Base-by-base conservation (phyloP, 1,140 invertebrate species). In the Drosophila sp. region DNA sequence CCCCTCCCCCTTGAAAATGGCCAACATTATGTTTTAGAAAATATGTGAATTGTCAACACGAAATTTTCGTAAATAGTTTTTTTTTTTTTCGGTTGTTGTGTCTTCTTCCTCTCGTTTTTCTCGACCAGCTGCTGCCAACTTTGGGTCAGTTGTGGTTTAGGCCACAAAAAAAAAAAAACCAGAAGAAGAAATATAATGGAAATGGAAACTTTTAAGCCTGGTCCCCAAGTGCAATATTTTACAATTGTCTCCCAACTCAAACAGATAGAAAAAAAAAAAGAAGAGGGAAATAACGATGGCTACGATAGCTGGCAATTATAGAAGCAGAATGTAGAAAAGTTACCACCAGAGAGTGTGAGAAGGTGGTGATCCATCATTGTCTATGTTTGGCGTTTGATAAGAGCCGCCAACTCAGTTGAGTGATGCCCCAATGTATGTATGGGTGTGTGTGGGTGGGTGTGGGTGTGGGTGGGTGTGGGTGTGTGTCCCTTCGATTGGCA, bases 31-130 rank as follows among this genome's bases (percentile, higher is more conserved):
- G 82, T 90, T 90, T 90, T 90, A 90, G 87, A 90, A 90, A 90
- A 90, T 90, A 90, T 90, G 83, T 87, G 87, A 90, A 90, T 87
- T 90, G 87, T 90, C 82, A 90, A 90, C 80, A 90, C 85, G 80
- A 76, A 90, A 90, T 90, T 87, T 86, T 90, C 70, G 80, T 80
- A 90, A 90, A 87, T 87, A 89, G 83, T 89, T 89, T 89, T 84
- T 89, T 70, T 79, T 87, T 82, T 83, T 79, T 78, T 76, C 70
- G 87, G 66, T 76, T 70, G 47, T 66, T 50, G 66, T 40, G 32
- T 44, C 65, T 56, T 41, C 55, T 56, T 58, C 25, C 27, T 38
- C 50, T 54, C 29, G 41, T 8, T 17, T 40, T 27, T 3, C 35
- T 25, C 41, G 38, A 41, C 17, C 47, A 23, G 54, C 30, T 29